Base-by-base conservation (phyloP, 2,888 invertebrate genomes). In the Yponomeuta sedellus region DNA sequence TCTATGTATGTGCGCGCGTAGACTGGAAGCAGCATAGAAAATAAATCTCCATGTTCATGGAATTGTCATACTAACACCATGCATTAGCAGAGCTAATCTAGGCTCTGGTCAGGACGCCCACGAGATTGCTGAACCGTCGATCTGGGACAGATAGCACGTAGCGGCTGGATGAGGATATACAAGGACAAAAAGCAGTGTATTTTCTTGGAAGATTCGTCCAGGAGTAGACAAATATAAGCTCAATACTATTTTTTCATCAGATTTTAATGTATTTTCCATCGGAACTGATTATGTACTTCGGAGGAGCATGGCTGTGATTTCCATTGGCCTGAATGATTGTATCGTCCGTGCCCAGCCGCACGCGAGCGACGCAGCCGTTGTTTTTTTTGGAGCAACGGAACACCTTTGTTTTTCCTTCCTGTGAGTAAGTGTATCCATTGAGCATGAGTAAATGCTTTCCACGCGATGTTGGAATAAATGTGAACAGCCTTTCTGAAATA, bases 221-320 rank as follows among this genome's bases (percentile, higher is more conserved):
- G 34, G 8, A 34, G 34, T 34, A 6, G 34, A 8, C n/a, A n/a
- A n/a, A n/a, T n/a, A n/a, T n/a, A n/a, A n/a, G n/a, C n/a, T n/a
- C n/a, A n/a, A n/a, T 34, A 34, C 8, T 34, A 8, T 34, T 34
- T 34, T 40, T 16, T 67, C 19, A 66, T 8, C 52, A 25, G 11
- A 66, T n/a, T 34, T 63, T 66, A 63, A 67, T 59, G 22, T 68
- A 68, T 12, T 65, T 0, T 12, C 69, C 69, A 25, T n/a, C 19
- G n/a, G 61, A 0, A 11, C 65, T 64, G 11, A 28, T 25, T n/a
- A 66, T 22, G n/a, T 65, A 69, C 1, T 40, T 22, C 10, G 69
- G 69, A 20, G 67, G 68, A 2, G 28, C 20, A 58, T 69, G 69
- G n/a, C 66, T 64, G 39, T 69, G 69, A 2, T 25, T 58, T 2